Evolutionary conservation across 1,140 invertebrate genomes (phyloP), one percentile per base, ranked within the genome.

Genomic region (Zaprionus ghesquierei): DNA sequence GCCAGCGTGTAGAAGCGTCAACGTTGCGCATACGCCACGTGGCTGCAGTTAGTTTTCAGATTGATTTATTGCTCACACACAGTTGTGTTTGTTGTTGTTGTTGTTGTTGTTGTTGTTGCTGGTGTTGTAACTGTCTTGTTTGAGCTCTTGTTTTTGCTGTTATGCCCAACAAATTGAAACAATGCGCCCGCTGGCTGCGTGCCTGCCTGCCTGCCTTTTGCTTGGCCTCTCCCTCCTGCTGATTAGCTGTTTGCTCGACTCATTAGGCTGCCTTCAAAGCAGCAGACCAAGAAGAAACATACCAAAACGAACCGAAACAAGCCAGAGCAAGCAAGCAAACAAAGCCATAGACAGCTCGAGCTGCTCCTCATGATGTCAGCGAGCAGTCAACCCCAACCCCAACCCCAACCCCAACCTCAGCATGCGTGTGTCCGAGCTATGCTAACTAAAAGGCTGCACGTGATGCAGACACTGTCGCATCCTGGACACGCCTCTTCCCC

Each of bases 1-100:
- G n/a, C 38, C n/a, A 18, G 46, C 25, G 35, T 35, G 35, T 35
- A 41, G 29, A 62, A 77, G 49, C 58, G 74, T 74, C 69, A 84
- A 84, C 64, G 66, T 79, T 77, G 64, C 80, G 76, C 76, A 84
- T 80, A 77, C 80, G 81, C 77, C 77, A 59, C 66, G 66, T 86
- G 81, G 74, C 49, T 86, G 81, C 77, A 85, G 59, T 61, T 58
- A 33, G 50, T 38, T 44, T 22, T 15, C 25, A 56, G 35, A 51
- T 51, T 53, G 72, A 78, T 79, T 69, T 77, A 65, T 75, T 60
- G 25, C 51, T 29, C 41, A 10, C 41, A 20, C 41, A 18, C 13
- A n/a, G 35, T 15, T 41, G 12, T 49, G 15, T 49, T 44, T 13
- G n/a, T 49, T 29, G 23, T 46, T 20, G 58, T 20, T 15, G 12